Base-by-base conservation (phyloP, 2,113 vertebrate genomes). In the Peromyscus polionotus region DNA sequence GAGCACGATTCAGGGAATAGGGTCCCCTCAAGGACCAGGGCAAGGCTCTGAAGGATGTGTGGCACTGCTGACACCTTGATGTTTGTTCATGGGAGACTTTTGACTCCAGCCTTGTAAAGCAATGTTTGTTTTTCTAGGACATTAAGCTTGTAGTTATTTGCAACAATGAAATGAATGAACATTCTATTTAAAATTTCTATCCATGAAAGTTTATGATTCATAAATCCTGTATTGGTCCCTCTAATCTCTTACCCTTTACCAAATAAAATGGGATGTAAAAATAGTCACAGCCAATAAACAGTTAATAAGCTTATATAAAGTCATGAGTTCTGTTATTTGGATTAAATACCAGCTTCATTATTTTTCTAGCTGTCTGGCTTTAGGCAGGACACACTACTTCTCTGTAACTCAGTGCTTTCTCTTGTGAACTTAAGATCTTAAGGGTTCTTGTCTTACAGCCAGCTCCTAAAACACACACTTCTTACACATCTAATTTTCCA, bases 181-280 rank as follows among this genome's bases (percentile, higher is more conserved):
- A 68, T 1, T 59, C 0, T 79, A 7, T 76, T 36, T 77, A 45
- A 93, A 94, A 84, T 73, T 2, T 57, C 3, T 75, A 63, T 77
- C 92, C 61, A 75, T 85, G 57, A 93, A 92, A 88, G 24, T 68
- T 92, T 22, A 94, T 7, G 42, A 68, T 57, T 94, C 19, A 76
- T 68, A 93, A 77, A 81, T 85, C 19, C 61, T 85, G 0, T 65
- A 42, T 95, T 19, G 80, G 20, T 45, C 20, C 11, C 39, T 94
- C 19, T 67, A 86, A 76, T 9, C 90, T 76, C n/a, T 88, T 93
- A n/a, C 61, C 51, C 33, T 89, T 63, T 87, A 72, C 12, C 63
- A 89, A 85, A 68, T 91, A 61, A 83, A 7, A 86, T 91, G 10
- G 13, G 7, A 22, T 73, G 22, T 42, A 90, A 68, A 87, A 26